A percentile compares a stretch with the other conserved stretches of the same genome.
phyloP scores from a whole-genome alignment of 2,797 vertebrate genomes.

The Sciaenops ocellatus region DNA sequence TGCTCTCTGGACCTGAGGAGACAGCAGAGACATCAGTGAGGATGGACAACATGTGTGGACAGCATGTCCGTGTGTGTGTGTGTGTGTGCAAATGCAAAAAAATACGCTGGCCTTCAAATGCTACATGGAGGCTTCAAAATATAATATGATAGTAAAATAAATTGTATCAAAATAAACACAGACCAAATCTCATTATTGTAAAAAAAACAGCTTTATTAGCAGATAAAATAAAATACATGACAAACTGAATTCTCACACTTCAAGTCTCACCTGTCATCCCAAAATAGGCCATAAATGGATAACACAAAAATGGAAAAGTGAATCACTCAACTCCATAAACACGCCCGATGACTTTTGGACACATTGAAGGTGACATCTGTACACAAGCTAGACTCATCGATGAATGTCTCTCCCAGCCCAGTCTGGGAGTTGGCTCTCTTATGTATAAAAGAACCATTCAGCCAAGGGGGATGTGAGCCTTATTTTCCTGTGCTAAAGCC shows the following conservation, averaged over 20 bases:
- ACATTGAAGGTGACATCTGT: conserved; percentile 75
- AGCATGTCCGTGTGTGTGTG: neutral
- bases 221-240: conserved; percentile 52
- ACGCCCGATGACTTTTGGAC: conserved; percentile 60
- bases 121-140: neutral
- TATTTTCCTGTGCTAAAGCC: conserved; percentile 78
- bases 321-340: conserved; percentile 69
- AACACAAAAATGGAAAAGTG: conserved; percentile 65
- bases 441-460: conserved; percentile 81
- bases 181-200: conserved; percentile 43
- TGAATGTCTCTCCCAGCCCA: conserved; percentile 70
- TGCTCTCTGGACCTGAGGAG: conserved; percentile 96
- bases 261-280: conserved; percentile 38
- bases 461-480: conserved; percentile 74
- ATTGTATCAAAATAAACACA: conserved; percentile 60
- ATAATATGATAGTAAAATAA: neutral
- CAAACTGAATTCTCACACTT: conserved; percentile 29
- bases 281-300: conserved; percentile 47
- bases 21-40: conserved; percentile 59
- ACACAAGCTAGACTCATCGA: conserved; percentile 74
- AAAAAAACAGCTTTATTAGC: conserved; percentile 64
- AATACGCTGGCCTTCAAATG: conserved; percentile 2
- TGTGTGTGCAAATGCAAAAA: conserved; percentile 6
- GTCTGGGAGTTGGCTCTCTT: conserved; percentile 70
- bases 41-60: neutral